Evolutionary conservation across 2,797 vertebrate genomes (phyloP).

Genomic region (Psittacula derbiana): DNA sequence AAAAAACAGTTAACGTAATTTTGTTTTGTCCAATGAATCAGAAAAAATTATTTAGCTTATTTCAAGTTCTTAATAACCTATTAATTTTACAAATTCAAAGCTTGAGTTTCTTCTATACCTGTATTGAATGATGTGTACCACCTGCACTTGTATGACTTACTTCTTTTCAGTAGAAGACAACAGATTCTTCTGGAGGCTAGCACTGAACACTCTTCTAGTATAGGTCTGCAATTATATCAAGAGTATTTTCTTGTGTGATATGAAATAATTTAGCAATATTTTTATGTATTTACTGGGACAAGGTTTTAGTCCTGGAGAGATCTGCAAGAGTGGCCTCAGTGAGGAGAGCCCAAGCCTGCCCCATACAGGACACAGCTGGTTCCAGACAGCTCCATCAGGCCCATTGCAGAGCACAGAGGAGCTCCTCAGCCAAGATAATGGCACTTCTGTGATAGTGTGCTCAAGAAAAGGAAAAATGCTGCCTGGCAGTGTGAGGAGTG

Average conservation of each 20-base stretch:
- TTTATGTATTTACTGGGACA: background rate
- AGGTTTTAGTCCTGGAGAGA: background rate
- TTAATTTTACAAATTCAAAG: background rate
- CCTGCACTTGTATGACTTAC: background rate
- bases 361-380: rapidly evolving
- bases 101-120: background rate
- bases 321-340: background rate
- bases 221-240: background rate
- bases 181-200: background rate
- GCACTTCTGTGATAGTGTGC: background rate
- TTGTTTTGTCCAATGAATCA: background rate
- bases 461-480: background rate
- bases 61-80: background rate
- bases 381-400: background rate
- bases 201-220: background rate
- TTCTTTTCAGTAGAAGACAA: background rate
- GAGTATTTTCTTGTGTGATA: background rate
- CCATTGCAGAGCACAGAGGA: rapidly evolving
- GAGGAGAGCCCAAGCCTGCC: background rate
- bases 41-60: background rate
- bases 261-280: background rate
- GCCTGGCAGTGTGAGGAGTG: background rate
- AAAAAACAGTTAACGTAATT: background rate
- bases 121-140: background rate
- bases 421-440: background rate